Percentiles rank a stretch among this genome's conserved stretches.
These are phyloP conservation scores for Sinelater perroti DNA, from an alignment of 2,888 invertebrate genomes.

Conservation along the genomic window DNA sequence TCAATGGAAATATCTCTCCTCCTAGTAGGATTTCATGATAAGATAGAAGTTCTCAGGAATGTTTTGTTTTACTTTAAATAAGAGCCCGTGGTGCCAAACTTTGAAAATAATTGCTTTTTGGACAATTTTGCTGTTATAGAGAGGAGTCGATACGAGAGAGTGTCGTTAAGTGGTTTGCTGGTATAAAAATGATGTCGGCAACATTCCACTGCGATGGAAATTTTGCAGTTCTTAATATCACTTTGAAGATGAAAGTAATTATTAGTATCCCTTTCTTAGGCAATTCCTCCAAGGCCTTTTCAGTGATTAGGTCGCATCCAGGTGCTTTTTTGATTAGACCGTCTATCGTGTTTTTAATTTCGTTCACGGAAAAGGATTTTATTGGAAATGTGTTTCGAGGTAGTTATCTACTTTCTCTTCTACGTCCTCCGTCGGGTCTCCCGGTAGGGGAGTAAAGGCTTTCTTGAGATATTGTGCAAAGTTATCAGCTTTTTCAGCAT, in stretches of 20 bases:
- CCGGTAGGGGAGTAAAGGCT: no score
- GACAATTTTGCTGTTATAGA: background rate
- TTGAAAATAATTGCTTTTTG: background rate
- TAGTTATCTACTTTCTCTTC: no score
- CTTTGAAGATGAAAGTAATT: conserved; percentile 3
- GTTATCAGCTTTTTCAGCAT: no score
- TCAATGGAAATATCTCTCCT: conserved; percentile 2
- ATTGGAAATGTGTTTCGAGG: no score
- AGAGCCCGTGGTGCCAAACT: conserved; percentile 6
- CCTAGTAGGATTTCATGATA: conserved; percentile 4
- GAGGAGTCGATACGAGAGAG: background rate
- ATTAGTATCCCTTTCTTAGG: conserved; percentile 2
- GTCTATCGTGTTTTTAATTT: no score
- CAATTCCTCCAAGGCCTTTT: background rate
- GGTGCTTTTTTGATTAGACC: conserved; percentile 1
- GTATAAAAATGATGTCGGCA: conserved; percentile 2
- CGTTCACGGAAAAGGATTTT: no score
- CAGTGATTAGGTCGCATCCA: background rate
- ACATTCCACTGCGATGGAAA: conserved; percentile 1
- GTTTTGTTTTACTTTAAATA: background rate
- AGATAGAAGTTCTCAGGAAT: background rate
- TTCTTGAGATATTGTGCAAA: no score
- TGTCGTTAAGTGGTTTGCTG: conserved; percentile 1
- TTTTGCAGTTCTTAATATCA: conserved; percentile 5
- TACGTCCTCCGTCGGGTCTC: no score